Base-by-base conservation (phyloP, 2,113 vertebrate genomes). In the Martes martes region DNA sequence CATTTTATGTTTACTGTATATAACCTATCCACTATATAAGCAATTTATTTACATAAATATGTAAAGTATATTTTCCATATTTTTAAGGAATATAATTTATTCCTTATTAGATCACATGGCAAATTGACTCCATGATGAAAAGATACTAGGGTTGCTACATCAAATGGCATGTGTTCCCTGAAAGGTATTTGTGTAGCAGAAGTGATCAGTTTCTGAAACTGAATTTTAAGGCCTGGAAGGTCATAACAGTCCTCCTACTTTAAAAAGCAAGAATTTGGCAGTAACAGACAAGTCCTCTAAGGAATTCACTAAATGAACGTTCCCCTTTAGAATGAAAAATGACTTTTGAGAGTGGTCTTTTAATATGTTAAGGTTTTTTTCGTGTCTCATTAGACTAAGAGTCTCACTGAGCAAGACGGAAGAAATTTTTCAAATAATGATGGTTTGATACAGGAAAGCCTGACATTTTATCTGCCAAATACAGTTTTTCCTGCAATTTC, bases 241-340 rank as follows among this genome's bases (percentile, higher is more conserved):
- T 91, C 42, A 59, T 81, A 18, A 65, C 74, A 91, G 14, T 91
- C 59, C 96, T 97, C 1, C 5, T 2, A n/a, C 2, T 45, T 97
- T 92, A 95, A 96, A 94, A 74, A 86, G 11, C 73, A 88, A 83
- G 74, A 92, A 93, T 39, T 94, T 96, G 26, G 18, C 78, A 83
- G 14, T 13, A 0, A 0, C 63, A 78, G 71, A 36, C 90, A 61
- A 94, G 55, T 59, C 4, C 57, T 78, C 50, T 93, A 5, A 81
- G 42, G 15, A 78, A 81, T 93, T 93, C 8, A 2, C 73, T 93
- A 93, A 97, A 57, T 6, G 15, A 39, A 19, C 33, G 71, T 82
- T 50, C 14, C 7, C 14, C 28, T 87, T 92, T 83, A 76, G 18
- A 91, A 6, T 96, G 36, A 92, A 95, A 94, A 96, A 50, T 71